Evolutionary conservation across 2,797 vertebrate species (phyloP).

Genomic region (Gymnothorax reevesii): DNA sequence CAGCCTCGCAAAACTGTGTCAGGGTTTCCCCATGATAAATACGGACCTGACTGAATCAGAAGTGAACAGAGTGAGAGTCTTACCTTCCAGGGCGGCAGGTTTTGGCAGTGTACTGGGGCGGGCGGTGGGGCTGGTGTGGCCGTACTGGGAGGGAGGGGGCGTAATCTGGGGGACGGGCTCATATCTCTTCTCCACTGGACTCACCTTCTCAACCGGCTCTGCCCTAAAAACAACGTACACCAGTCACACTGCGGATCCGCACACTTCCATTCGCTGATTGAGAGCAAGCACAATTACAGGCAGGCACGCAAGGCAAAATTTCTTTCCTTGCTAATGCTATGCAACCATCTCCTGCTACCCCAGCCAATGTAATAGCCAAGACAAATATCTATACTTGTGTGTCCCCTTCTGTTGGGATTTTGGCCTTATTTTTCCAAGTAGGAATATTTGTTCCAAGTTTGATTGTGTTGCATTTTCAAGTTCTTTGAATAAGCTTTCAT

Average conservation of each 20-base stretch:
- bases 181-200: constrained; percentile 81
- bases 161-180: constrained; percentile 80
- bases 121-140: constrained; percentile 69
- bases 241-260: not conserved
- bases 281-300: not conserved
- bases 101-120: constrained; percentile 83
- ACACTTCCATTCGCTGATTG: not conserved
- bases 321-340: too few relatives aligned
- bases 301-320: not conserved
- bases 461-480: too few relatives aligned
- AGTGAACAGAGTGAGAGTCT: constrained; percentile 24
- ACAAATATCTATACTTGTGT: too few relatives aligned
- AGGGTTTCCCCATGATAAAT: not conserved
- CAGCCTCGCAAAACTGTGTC: too few relatives aligned
- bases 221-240: constrained; percentile 65
- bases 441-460: too few relatives aligned
- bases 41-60: not conserved
- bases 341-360: too few relatives aligned
- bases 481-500: too few relatives aligned
- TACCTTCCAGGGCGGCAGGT: constrained; percentile 75
- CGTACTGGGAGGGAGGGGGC: constrained; percentile 69
- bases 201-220: constrained; percentile 81
- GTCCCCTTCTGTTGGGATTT: too few relatives aligned
- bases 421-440: too few relatives aligned
- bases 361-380: too few relatives aligned